These are phyloP conservation scores for Netelia virgata DNA, from an alignment of 2,888 invertebrate genomes.

Conservation along the genomic window DNA sequence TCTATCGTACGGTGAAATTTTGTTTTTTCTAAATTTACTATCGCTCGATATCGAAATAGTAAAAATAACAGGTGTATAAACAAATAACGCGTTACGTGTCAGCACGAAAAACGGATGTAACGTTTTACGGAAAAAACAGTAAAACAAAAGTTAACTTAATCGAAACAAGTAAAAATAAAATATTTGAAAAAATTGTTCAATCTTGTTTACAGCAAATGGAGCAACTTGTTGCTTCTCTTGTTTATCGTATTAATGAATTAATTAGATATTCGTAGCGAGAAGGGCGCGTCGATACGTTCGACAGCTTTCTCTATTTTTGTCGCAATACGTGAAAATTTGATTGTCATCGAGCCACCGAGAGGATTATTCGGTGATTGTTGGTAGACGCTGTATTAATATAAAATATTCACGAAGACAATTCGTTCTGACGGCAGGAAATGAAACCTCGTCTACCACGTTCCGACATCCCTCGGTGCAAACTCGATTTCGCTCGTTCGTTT, in stretches of 20 bases:
- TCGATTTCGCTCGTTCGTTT: constrained; percentile 53
- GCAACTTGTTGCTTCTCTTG: too few relatives aligned
- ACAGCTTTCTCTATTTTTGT: neutral
- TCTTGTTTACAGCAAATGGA: too few relatives aligned
- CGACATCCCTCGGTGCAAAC: constrained; percentile 43
- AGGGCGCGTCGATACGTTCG: too few relatives aligned
- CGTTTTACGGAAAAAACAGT: too few relatives aligned
- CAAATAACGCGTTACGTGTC: too few relatives aligned
- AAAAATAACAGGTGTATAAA: too few relatives aligned
- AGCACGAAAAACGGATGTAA: too few relatives aligned
- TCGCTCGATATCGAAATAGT: too few relatives aligned
- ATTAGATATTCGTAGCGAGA: too few relatives aligned
- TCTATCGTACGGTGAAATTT: neutral
- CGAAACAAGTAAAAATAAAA: neutral
- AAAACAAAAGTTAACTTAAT: too few relatives aligned
- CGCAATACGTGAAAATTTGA: neutral
- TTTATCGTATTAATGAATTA: too few relatives aligned
- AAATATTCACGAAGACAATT: constrained; percentile 59
- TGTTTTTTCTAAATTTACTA: neutral
- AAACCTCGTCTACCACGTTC: constrained; percentile 38
- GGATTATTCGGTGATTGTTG: constrained; percentile 14
- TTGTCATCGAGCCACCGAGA: neutral
- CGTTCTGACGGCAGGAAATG: constrained; percentile 61
- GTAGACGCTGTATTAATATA: constrained; percentile 25
- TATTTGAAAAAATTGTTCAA: too few relatives aligned